A percentile compares a stretch with the other conserved stretches of the same genome.
phyloP scores from a whole-genome alignment of 2,113 vertebrate species.

The Phylloscopus trochiloides region DNA sequence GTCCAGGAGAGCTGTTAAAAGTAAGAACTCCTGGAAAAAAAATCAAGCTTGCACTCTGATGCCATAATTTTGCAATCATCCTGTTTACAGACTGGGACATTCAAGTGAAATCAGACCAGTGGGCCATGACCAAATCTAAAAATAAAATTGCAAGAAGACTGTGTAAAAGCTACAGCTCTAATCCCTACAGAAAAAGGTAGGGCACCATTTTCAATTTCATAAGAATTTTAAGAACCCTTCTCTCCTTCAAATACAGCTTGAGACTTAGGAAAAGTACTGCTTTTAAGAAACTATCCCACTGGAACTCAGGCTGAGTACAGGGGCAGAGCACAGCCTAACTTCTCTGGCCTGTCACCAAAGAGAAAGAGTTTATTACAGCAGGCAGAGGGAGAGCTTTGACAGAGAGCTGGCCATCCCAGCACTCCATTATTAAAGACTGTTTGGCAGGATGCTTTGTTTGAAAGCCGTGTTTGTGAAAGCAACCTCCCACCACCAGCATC shows the following conservation, averaged over 20 bases:
- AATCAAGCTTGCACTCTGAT: not conserved
- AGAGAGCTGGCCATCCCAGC: conserved; percentile 4
- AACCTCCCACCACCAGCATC: not conserved
- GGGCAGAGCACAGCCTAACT: not conserved
- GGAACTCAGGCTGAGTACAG: not conserved
- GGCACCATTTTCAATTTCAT: not conserved
- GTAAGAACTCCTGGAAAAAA: not conserved
- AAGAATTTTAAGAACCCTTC: not conserved
- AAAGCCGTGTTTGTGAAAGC: conserved; percentile 7
- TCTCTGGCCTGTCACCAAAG: not conserved
- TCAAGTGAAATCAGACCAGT: conserved; percentile 28
- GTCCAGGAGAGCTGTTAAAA: not conserved
- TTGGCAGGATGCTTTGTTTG: conserved; percentile 24
- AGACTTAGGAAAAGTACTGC: not conserved
- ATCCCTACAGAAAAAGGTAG: not conserved
- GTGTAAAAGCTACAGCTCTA: not conserved
- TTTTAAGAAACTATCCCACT: not conserved
- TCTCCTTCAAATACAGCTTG: not conserved
- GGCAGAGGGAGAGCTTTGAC: not conserved
- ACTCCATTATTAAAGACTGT: not conserved
- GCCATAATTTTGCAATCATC: conserved; percentile 44
- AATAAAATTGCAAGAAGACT: conserved; percentile 41
- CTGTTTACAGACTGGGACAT: conserved; percentile 40
- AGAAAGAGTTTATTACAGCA: conserved; percentile 33
- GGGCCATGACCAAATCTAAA: conserved; percentile 31